Evolutionary conservation across 2,113 vertebrate species (phyloP).

Genomic region (Gavia stellata): DNA sequence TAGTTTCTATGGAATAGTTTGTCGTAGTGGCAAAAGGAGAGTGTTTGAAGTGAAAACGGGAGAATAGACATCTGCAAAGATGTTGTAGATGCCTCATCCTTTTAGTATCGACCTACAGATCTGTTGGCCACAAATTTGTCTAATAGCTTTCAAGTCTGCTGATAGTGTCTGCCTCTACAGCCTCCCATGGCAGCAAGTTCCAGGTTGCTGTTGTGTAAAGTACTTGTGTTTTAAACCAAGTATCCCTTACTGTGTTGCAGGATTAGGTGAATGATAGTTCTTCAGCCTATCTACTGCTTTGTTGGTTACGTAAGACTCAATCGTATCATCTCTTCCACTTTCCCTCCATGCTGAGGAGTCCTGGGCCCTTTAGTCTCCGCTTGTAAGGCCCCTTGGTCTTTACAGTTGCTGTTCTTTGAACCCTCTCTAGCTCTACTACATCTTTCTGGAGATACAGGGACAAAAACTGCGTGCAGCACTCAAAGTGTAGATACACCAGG

Average conservation of each 20-base stretch:
- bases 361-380: background rate
- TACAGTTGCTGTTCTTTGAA: background rate
- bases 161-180: background rate
- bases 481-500: background rate
- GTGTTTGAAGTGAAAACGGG: background rate
- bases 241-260: background rate
- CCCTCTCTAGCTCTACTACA: background rate
- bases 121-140: background rate
- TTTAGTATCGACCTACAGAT: background rate
- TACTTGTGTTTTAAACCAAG: background rate
- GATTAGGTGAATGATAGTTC: background rate
- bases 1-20: background rate
- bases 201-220: background rate
- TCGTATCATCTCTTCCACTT: background rate
- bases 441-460: background rate
- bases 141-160: background rate
- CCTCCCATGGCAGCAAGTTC: background rate
- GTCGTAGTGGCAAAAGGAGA: background rate
- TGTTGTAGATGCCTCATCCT: background rate
- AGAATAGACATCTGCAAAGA: background rate
- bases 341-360: background rate
- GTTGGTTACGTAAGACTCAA: background rate
- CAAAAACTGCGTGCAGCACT: accelerated
- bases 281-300: background rate
- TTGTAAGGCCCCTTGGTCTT: background rate